These are phyloP conservation scores for Sycophila texana DNA, from an alignment of 2,888 invertebrate species.

Conservation along the genomic window DNA sequence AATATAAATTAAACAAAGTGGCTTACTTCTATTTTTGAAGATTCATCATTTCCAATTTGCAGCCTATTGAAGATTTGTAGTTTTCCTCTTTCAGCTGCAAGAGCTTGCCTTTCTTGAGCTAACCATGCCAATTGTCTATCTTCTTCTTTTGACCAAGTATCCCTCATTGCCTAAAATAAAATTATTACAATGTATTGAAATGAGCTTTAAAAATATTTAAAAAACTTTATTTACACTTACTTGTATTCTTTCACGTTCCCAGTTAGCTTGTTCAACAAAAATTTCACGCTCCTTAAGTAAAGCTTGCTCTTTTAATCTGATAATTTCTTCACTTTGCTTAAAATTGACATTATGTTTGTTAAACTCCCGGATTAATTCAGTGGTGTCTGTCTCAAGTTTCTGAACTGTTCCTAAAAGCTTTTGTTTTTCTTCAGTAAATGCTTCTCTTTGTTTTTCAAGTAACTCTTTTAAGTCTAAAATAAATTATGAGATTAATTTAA, in stretches of 20 bases:
- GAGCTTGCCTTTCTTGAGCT: conserved; percentile 65
- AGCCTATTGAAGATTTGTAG: conserved; percentile 67
- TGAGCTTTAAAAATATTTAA: background rate
- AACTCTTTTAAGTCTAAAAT: conserved; percentile 65
- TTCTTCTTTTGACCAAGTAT: conserved; percentile 69
- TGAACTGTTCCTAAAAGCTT: conserved; percentile 64
- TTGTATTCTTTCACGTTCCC: conserved; percentile 63
- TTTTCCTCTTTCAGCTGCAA: conserved; percentile 67
- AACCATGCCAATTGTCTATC: conserved; percentile 66
- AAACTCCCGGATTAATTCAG: conserved; percentile 64
- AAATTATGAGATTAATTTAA: conserved; percentile 29
- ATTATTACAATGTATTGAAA: conserved; percentile 15
- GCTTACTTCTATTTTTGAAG: conserved; percentile 68
- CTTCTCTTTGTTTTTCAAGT: conserved; percentile 65
- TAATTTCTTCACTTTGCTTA: conserved; percentile 64
- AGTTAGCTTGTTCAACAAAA: conserved; percentile 69
- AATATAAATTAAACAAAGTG: background rate
- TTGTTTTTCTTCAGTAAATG: conserved; percentile 63
- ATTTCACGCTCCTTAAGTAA: conserved; percentile 68
- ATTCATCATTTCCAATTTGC: conserved; percentile 64
- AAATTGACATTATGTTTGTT: conserved; percentile 62
- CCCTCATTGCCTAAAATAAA: conserved; percentile 66
- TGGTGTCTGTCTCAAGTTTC: conserved; percentile 64
- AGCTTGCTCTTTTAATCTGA: conserved; percentile 64
- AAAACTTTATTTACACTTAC: conserved; percentile 21